A percentile compares a stretch with the other conserved stretches of the same genome.
phyloP scores from a whole-genome alignment of 2,888 invertebrate genomes.

The Rhimphoctona megacephalus region DNA sequence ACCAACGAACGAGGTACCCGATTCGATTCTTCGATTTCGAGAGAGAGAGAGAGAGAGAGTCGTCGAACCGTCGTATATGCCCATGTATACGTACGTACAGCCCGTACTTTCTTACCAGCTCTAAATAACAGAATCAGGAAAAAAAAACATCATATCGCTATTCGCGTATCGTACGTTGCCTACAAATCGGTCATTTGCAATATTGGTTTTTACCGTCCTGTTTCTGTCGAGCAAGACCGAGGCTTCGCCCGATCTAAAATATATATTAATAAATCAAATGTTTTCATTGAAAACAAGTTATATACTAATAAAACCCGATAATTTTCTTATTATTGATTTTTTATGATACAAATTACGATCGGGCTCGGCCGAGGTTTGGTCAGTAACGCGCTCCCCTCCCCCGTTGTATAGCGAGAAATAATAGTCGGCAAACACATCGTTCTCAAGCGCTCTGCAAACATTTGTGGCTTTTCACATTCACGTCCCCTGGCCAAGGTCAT shows the following conservation, averaged over 20 bases:
- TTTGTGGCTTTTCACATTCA: conserved; percentile 61
- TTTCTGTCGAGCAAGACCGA: not conserved
- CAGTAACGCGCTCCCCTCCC: conserved; percentile 26
- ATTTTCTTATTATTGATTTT: no score
- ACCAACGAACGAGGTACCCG: not conserved
- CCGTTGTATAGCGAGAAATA: not conserved
- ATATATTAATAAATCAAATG: not conserved
- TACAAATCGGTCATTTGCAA: not conserved
- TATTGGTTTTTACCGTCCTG: not conserved
- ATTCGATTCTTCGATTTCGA: not conserved
- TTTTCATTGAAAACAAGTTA: not conserved
- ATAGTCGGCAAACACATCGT: conserved; percentile 1
- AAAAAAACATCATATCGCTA: conserved; percentile 9
- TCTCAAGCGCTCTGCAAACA: conserved; percentile 47
- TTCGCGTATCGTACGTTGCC: conserved; percentile 32
- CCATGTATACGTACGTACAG: conserved; percentile 44
- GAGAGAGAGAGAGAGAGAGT: conserved; percentile 21
- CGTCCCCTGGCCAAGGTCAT: conserved; percentile 24
- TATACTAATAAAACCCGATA: not conserved
- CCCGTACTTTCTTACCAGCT: conserved; percentile 63
- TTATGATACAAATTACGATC: not conserved
- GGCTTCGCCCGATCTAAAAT: not conserved
- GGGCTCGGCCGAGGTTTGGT: conserved; percentile 38
- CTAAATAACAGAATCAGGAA: conserved; percentile 38
- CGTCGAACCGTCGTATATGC: no score